Evolutionary conservation across 2,888 invertebrate species (phyloP).

Genomic region (Zelleria hepariella): DNA sequence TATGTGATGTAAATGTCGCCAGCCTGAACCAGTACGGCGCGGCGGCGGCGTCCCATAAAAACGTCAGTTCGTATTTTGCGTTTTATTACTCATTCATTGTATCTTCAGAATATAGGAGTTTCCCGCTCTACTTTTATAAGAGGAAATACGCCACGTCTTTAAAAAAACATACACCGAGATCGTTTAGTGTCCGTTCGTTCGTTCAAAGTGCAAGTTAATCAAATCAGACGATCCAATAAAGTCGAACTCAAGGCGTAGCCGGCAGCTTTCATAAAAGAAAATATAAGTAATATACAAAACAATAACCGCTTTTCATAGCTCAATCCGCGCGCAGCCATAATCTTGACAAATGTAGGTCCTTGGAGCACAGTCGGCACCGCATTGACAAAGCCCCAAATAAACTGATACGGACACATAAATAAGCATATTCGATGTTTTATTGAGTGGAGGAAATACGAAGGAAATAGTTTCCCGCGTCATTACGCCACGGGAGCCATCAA

Average conservation of each 20-base stretch:
- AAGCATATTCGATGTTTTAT: constrained; percentile 69
- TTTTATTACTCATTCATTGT: constrained; percentile 1
- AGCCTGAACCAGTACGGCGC: not conserved
- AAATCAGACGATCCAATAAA: not conserved
- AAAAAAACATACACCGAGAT: not conserved
- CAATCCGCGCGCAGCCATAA: constrained; percentile 62
- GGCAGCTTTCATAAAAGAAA: constrained; percentile 36
- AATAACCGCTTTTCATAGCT: constrained; percentile 66
- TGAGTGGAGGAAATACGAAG: constrained; percentile 68
- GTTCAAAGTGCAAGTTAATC: not conserved
- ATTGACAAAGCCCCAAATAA: constrained; percentile 67
- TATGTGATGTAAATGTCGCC: not conserved
- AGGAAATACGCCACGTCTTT: not conserved
- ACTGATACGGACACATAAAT: constrained; percentile 62
- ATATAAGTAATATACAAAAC: constrained; percentile 64
- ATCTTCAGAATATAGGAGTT: not conserved
- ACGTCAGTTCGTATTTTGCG: constrained; percentile 2
- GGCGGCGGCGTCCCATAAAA: not conserved
- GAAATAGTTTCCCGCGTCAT: constrained; percentile 69
- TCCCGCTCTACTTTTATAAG: not conserved
- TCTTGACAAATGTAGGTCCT: constrained; percentile 70
- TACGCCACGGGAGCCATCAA: constrained; percentile 65
- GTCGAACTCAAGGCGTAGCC: constrained; percentile 8
- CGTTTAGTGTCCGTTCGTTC: not conserved
- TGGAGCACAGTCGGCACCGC: constrained; percentile 56